phyloP scores from a whole-genome alignment of 2,797 vertebrate species.

The Manis crassicaudata region DNA sequence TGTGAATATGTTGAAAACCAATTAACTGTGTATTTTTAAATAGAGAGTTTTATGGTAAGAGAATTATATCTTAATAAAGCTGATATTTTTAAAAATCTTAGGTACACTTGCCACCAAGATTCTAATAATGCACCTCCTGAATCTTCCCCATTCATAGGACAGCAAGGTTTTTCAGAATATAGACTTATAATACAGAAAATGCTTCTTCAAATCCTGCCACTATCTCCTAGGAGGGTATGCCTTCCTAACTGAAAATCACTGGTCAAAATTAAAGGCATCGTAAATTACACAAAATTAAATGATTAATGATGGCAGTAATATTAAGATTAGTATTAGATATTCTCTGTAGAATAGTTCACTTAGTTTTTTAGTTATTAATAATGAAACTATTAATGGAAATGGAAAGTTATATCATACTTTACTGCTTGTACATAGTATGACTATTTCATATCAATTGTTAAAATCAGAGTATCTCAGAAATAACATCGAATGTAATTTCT shows the following conservation, averaged over 20 bases:
- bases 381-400: background rate
- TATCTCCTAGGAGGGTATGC: background rate
- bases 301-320: background rate
- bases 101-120: background rate
- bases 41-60: background rate
- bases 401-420: background rate
- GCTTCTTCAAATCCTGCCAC: background rate
- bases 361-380: background rate
- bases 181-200: background rate
- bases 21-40: background rate
- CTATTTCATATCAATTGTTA: background rate
- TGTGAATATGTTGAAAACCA: background rate
- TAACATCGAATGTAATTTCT: background rate
- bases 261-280: background rate
- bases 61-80: background rate
- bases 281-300: constrained; percentile 37
- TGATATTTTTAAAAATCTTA: background rate
- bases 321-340: constrained; percentile 22
- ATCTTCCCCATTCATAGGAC: background rate
- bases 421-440: background rate
- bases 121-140: background rate
- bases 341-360: background rate
- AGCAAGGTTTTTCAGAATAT: background rate
- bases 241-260: background rate
- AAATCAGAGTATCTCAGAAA: background rate